These are phyloP conservation scores for Aelia acuminata DNA, from an alignment of 2,888 invertebrate genomes.

Conservation along the genomic window DNA sequence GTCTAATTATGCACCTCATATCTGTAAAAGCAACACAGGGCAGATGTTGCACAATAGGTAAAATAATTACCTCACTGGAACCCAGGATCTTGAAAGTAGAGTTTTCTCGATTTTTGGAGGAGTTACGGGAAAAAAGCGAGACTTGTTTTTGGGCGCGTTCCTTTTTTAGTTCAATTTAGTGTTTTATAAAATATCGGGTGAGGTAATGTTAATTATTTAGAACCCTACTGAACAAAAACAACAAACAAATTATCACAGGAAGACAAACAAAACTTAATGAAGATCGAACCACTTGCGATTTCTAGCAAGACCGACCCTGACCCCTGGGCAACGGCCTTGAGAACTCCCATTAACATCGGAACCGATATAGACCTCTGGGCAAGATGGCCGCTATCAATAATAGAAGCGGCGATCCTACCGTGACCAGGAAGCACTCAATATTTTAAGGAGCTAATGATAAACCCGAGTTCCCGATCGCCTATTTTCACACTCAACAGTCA, in stretches of 20 bases:
- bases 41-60: too few species aligned
- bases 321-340: background rate
- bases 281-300: background rate
- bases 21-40: too few species aligned
- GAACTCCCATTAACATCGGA: slow-evolving; percentile 2
- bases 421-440: slow-evolving; percentile 8
- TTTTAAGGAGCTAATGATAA: background rate
- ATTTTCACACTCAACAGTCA: background rate
- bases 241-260: background rate
- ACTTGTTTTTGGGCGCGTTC: too few species aligned
- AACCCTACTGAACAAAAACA: too few species aligned
- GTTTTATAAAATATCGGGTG: too few species aligned
- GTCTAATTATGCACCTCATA: too few species aligned
- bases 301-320: background rate
- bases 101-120: too few species aligned
- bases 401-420: background rate
- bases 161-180: too few species aligned
- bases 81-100: too few species aligned
- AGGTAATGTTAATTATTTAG: too few species aligned
- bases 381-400: slow-evolving; percentile 3
- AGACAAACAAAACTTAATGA: background rate
- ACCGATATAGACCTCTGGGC: background rate
- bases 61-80: too few species aligned
- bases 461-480: background rate
- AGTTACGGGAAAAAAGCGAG: too few species aligned